Evolutionary conservation across 2,888 invertebrate genomes (phyloP).

Genomic region (Nomada ferruginata): DNA sequence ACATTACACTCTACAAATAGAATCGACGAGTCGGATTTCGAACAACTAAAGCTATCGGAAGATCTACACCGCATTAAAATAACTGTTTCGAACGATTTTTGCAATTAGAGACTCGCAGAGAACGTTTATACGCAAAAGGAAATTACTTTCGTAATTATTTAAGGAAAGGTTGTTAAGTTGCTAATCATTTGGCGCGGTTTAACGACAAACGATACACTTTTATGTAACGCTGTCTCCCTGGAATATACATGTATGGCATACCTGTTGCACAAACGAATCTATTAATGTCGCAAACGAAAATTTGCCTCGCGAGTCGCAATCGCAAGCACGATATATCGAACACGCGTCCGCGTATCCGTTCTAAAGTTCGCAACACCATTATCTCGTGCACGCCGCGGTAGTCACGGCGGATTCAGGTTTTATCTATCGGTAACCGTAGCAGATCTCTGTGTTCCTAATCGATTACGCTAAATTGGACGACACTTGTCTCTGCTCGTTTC

Average conservation of each 20-base stretch:
- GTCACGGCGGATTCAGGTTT: conserved; percentile 3
- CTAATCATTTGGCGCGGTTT: no score
- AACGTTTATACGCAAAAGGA: background rate
- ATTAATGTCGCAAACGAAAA: background rate
- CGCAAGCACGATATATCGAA: background rate
- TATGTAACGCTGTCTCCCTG: no score
- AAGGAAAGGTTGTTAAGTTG: background rate
- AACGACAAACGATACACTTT: no score
- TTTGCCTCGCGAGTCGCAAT: background rate
- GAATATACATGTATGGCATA: no score
- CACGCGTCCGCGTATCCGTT: background rate
- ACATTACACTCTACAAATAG: background rate
- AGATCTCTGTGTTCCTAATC: conserved; percentile 7
- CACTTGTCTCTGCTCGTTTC: conserved; percentile 40
- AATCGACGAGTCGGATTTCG: no score
- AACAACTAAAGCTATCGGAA: no score
- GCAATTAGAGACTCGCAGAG: no score
- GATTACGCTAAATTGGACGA: conserved; percentile 58
- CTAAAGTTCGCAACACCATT: conserved; percentile 10
- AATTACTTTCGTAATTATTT: background rate
- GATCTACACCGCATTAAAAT: no score
- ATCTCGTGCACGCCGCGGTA: conserved; percentile 2
- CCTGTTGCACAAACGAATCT: background rate
- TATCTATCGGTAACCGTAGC: background rate
- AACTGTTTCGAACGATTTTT: no score